Percentiles rank a stretch among this genome's conserved stretches.
Evolutionary conservation across 1,140 invertebrate genomes (phyloP).

Genomic region (Hormaphis cornu): DNA sequence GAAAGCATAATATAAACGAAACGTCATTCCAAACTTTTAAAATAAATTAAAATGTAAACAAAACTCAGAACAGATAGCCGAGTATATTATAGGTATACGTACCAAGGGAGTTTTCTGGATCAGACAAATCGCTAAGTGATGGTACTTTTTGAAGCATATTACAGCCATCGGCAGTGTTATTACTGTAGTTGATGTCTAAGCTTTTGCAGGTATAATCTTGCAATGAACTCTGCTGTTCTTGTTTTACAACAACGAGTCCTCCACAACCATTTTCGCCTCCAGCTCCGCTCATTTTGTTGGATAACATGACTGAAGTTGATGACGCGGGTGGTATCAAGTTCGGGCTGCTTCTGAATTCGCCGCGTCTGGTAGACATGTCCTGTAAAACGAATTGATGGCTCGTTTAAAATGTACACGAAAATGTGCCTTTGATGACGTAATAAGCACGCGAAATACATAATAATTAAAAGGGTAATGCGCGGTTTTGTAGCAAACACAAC

Average conservation of each 20-base stretch:
- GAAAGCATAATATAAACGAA: no score
- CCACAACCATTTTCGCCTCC: not conserved
- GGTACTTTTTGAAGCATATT: conserved; percentile 66
- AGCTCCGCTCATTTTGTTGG: not conserved
- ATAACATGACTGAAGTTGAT: not conserved
- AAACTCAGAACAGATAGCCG: no score
- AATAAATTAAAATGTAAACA: no score
- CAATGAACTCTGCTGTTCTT: not conserved
- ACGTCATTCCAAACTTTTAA: no score
- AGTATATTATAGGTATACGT: conserved; percentile 47
- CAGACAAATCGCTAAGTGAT: conserved; percentile 70
- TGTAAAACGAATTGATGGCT: not conserved
- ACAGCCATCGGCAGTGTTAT: conserved; percentile 42
- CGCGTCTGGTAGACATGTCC: conserved; percentile 1
- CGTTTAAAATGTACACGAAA: no score
- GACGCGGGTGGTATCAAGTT: not conserved
- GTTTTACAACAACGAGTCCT: conserved; percentile 4
- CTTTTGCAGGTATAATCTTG: conserved; percentile 12
- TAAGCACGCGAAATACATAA: no score
- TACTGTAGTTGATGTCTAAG: not conserved
- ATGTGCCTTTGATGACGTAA: no score
- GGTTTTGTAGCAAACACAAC: no score
- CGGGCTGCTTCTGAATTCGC: not conserved
- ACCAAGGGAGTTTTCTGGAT: conserved; percentile 72
- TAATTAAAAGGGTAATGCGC: no score